Percentiles rank a stretch among this genome's conserved stretches.
These are phyloP conservation scores for Tetanocera ferruginea DNA, from an alignment of 2,888 invertebrate genomes.

Conservation along the genomic window DNA sequence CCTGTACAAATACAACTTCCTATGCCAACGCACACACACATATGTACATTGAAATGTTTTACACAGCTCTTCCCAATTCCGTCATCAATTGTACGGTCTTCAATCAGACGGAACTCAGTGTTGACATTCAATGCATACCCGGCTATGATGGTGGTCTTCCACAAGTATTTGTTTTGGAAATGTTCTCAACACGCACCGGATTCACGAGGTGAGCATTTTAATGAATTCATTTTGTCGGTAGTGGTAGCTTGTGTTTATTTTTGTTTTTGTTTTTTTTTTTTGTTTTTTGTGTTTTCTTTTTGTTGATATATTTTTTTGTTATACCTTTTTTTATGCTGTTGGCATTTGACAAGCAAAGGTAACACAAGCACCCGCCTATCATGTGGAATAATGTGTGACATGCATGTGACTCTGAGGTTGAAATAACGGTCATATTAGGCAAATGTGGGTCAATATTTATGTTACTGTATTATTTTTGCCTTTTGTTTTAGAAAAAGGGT, in stretches of 20 bases:
- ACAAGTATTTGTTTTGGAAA: constrained; percentile 86
- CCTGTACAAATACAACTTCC: constrained; percentile 43
- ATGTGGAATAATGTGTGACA: no score
- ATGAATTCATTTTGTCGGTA: constrained; percentile 50
- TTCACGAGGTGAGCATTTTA: constrained; percentile 67
- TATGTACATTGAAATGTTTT: constrained; percentile 6
- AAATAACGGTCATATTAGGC: no score
- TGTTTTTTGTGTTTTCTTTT: background rate
- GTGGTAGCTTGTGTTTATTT: background rate
- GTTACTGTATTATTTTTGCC: no score
- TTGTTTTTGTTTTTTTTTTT: background rate
- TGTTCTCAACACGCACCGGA: constrained; percentile 73
- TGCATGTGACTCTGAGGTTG: background rate
- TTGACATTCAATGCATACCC: constrained; percentile 84
- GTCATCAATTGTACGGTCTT: constrained; percentile 88
- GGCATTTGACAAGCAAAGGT: no score
- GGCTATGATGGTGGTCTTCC: constrained; percentile 92
- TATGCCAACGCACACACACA: constrained; percentile 12
- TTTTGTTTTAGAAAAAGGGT: no score
- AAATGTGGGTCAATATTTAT: no score
- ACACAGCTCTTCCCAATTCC: constrained; percentile 83
- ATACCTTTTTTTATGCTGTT: background rate
- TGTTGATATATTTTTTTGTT: background rate
- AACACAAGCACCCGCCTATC: background rate
- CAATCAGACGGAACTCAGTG: constrained; percentile 87